Percentiles rank a stretch among this genome's conserved stretches.
Conservation (phyloP, 2,113 vertebrate genomes). For the Zosterops pallidus region DNA sequence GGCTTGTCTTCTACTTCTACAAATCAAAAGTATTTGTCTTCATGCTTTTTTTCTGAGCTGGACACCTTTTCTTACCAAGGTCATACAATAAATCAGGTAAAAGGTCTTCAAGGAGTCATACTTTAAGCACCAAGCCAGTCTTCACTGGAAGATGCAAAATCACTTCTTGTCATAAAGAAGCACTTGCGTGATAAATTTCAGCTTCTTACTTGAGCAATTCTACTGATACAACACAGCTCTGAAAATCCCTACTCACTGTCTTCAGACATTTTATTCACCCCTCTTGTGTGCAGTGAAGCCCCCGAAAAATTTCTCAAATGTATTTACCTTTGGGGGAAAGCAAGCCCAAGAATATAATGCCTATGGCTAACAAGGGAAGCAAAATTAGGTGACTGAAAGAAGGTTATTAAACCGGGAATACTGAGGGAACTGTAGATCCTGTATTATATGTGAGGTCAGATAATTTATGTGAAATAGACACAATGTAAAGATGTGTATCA, state of each 20-base stretch:
- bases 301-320: neutral
- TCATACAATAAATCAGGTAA: neutral
- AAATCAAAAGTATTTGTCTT: constrained; percentile 20
- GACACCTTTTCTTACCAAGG: neutral
- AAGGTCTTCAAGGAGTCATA: constrained; percentile 12
- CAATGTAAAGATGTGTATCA: neutral
- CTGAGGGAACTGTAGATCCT: neutral
- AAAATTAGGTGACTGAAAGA: neutral
- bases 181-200: neutral
- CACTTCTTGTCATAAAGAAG: neutral
- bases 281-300: neutral
- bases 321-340: neutral
- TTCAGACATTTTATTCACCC: neutral
- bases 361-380: neutral
- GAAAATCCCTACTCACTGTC: neutral
- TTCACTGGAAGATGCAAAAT: neutral
- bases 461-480: neutral
- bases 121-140: neutral
- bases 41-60: neutral
- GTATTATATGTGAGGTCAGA: neutral
- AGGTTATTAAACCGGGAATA: neutral
- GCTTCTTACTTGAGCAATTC: neutral
- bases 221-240: neutral
- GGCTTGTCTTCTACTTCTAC: neutral
- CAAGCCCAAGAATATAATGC: neutral